Evolutionary conservation across 92 coral and sea anemone species (phyloP).

Genomic region (Paragorgia papillata): DNA sequence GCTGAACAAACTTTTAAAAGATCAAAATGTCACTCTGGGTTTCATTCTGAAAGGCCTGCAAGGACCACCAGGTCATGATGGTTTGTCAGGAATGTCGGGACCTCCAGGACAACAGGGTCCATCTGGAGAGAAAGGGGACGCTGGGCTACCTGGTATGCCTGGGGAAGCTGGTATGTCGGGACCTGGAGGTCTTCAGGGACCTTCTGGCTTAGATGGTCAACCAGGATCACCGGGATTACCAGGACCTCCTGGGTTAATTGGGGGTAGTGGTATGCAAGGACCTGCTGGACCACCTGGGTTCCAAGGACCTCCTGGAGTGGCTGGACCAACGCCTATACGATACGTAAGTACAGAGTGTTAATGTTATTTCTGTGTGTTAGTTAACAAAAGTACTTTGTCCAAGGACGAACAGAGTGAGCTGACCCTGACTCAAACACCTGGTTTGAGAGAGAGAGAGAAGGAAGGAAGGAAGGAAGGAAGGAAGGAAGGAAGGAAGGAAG

Average conservation of each 20-base stretch:
- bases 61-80: conserved; percentile 98
- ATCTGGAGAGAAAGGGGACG: conserved; percentile 91
- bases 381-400: no score
- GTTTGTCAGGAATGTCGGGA: conserved; percentile 97
- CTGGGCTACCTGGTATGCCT: conserved; percentile 90
- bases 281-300: conserved; percentile 90
- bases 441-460: no score
- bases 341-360: conserved; percentile 79
- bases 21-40: conserved; percentile 98
- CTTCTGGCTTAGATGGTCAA: conserved; percentile 97
- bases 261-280: conserved; percentile 99
- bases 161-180: conserved; percentile 98
- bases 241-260: conserved; percentile 95
- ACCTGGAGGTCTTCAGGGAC: conserved; percentile 96
- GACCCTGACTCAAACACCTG: no score
- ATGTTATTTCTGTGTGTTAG: no score
- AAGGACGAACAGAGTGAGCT: no score
- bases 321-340: conserved; percentile 98
- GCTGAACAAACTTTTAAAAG: conserved; percentile 95
- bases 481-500: no score
- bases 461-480: no score
- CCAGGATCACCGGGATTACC: conserved; percentile 99
- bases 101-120: conserved; percentile 93
- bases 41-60: conserved; percentile 99
- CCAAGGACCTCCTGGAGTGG: conserved; percentile 89